Conservation (phyloP, 2,113 vertebrate species). For the Elgaria multicarinata region DNA sequence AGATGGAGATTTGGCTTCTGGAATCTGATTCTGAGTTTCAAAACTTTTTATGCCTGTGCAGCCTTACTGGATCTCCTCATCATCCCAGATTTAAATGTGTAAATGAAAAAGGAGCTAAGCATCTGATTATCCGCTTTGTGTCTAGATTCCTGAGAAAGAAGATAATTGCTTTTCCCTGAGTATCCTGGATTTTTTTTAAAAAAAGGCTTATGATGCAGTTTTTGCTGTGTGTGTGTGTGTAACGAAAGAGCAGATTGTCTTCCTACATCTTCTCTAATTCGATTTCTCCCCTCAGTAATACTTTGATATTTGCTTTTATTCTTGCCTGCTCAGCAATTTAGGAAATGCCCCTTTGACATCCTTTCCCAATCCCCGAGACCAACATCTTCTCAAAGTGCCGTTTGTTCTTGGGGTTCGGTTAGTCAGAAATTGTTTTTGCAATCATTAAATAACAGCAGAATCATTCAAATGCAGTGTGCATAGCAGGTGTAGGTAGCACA, state of each 20-base stretch:
- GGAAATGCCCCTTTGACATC: conserved; percentile 29
- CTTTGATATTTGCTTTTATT: conserved; percentile 7
- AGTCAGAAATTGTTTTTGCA: conserved; percentile 28
- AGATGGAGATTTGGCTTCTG: background rate
- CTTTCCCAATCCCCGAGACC: background rate
- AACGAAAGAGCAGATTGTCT: background rate
- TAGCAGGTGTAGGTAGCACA: background rate
- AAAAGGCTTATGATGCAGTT: background rate
- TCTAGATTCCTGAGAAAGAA: conserved; percentile 3
- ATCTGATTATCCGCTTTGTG: background rate
- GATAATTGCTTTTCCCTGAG: rapidly evolving
- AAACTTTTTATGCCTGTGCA: background rate
- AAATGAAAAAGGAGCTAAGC: background rate
- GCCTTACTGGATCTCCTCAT: conserved; percentile 23
- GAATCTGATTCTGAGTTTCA: background rate
- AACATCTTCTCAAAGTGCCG: background rate
- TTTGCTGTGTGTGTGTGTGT: background rate
- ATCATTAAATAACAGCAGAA: conserved; percentile 18
- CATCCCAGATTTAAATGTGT: background rate
- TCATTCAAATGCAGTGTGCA: conserved; percentile 44
- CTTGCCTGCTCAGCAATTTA: conserved; percentile 39
- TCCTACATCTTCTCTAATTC: conserved; percentile 4
- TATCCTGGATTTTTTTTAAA: conserved; percentile 1
- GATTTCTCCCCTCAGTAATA: background rate
- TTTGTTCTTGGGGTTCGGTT: conserved; percentile 23